Evolutionary conservation across 2,888 invertebrate genomes (phyloP), one percentile per base, ranked within the genome.

Genomic region (Lordiphosa fenestrarum): DNA sequence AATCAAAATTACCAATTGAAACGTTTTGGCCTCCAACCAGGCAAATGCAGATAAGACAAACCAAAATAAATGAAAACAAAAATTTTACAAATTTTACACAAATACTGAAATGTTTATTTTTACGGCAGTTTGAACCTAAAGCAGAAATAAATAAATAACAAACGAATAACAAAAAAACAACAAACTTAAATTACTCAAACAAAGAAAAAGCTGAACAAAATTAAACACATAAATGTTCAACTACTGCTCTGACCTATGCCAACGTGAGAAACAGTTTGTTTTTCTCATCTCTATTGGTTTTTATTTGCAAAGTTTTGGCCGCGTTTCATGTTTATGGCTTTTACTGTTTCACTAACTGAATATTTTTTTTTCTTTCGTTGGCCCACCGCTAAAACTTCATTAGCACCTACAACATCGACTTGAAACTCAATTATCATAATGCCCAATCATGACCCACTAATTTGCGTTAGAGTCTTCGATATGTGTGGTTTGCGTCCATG

Each of bases 381-480:
- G 19, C 46, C 42, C 49, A 50, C 44, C 53, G 61, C 58, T 44
- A 58, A 65, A 71, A 59, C 53, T 53, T 71, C 52, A 73, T 77
- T 77, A 75, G 69, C 78, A 75, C 69, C 67, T 62, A 15, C 56
- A 61, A 41, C 57, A 53, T 44, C 23, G 57, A 61, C 47, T 58
- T 44, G 46, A 19, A 52, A 15, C 61, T 47, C 54, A 46, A 41
- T 64, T 58, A 60, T 44, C 42, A 56, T 54, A 50, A 52, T 62
- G 51, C 53, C 53, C 72, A 44, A 72, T 66, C 69, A 69, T 77
- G 80, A 80, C 80, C 80, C 73, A 77, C 80, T 73, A 66, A 67
- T 25, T 50, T 66, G 52, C 46, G 23, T 54, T 36, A 42, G 46
- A 53, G 46, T 44, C 15, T 59, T 55, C 33, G 30, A 30, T 30